These are phyloP conservation scores for Macrotrachela quadricornifera DNA, from an alignment of 1,140 invertebrate species.

Conservation along the genomic window DNA sequence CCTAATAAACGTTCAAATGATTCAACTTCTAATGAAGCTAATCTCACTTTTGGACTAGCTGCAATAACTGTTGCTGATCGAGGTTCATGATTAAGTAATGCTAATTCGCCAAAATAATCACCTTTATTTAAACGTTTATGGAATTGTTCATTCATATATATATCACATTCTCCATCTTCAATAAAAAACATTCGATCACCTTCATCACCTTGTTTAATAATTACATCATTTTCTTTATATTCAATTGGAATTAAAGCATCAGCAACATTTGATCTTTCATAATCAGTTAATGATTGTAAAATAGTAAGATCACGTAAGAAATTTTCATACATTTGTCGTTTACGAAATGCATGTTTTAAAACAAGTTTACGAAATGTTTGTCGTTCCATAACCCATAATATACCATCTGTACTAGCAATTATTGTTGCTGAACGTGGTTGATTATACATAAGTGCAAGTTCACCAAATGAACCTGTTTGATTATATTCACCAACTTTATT, in stretches of 20 bases:
- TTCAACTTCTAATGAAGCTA: slow-evolving; percentile 77
- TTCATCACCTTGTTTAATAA: slow-evolving; percentile 60
- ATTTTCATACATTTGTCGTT: slow-evolving; percentile 77
- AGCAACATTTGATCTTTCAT: slow-evolving; percentile 83
- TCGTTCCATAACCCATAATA: slow-evolving; percentile 41
- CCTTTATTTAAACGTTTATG: slow-evolving; percentile 15
- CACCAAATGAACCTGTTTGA: slow-evolving; percentile 65
- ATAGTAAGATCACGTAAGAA: slow-evolving; percentile 49
- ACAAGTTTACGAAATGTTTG: slow-evolving; percentile 85
- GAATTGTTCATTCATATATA: slow-evolving; percentile 15
- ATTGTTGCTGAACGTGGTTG: slow-evolving; percentile 69
- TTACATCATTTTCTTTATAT: slow-evolving; percentile 47
- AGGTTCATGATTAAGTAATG: background rate
- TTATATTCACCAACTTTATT: slow-evolving; percentile 42
- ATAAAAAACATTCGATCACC: slow-evolving; percentile 87
- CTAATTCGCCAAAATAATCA: slow-evolving; percentile 18
- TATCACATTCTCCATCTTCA: slow-evolving; percentile 46
- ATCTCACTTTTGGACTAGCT: slow-evolving; percentile 19
- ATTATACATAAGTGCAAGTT: slow-evolving; percentile 77
- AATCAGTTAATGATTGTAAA: slow-evolving; percentile 41
- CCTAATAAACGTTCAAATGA: slow-evolving; percentile 87
- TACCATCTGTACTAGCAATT: slow-evolving; percentile 43
- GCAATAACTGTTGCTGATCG: background rate
- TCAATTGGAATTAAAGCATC: slow-evolving; percentile 68
- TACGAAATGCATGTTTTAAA: slow-evolving; percentile 72